A percentile compares a stretch with the other conserved stretches of the same genome.
phyloP scores from a whole-genome alignment of 2,797 vertebrate genomes.

The Eupleurogrammus muticus region DNA sequence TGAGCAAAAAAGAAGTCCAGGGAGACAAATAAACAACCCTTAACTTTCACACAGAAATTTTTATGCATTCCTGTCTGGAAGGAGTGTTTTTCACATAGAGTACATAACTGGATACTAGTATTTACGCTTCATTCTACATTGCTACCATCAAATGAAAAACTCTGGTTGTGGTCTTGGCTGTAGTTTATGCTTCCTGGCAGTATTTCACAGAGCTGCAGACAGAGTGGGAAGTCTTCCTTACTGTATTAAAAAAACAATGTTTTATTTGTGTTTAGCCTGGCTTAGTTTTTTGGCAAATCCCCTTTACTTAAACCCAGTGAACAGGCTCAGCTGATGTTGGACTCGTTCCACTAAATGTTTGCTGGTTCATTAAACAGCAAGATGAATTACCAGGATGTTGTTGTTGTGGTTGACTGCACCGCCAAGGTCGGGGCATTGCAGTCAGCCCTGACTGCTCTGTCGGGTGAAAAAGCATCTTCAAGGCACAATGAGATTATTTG shows the following conservation, averaged over 20 bases:
- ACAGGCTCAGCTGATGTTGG: constrained; percentile 34
- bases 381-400: constrained; percentile 48
- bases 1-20: constrained; percentile 2
- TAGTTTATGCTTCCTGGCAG: constrained; percentile 34
- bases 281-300: constrained; percentile 19
- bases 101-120: neutral
- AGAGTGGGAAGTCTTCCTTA: constrained; percentile 32
- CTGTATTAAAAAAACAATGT: constrained; percentile 15
- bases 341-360: constrained; percentile 33
- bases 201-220: constrained; percentile 52
- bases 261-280: constrained; percentile 37
- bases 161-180: constrained; percentile 38
- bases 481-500: constrained; percentile 2
- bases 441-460: constrained; percentile 11
- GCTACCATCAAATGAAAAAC: constrained; percentile 15
- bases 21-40: constrained; percentile 15
- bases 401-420: constrained; percentile 37
- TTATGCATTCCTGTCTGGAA: neutral
- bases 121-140: constrained; percentile 8
- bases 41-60: constrained; percentile 5
- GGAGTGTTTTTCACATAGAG: constrained; percentile 2
- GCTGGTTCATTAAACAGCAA: constrained; percentile 46
- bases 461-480: constrained; percentile 20
- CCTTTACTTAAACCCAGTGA: constrained; percentile 20
- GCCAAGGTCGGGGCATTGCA: constrained; percentile 4